Evolutionary conservation across 1,140 invertebrate species (phyloP), one percentile per base, ranked within the genome.

Genomic region (Teleopsis dalmanni): DNA sequence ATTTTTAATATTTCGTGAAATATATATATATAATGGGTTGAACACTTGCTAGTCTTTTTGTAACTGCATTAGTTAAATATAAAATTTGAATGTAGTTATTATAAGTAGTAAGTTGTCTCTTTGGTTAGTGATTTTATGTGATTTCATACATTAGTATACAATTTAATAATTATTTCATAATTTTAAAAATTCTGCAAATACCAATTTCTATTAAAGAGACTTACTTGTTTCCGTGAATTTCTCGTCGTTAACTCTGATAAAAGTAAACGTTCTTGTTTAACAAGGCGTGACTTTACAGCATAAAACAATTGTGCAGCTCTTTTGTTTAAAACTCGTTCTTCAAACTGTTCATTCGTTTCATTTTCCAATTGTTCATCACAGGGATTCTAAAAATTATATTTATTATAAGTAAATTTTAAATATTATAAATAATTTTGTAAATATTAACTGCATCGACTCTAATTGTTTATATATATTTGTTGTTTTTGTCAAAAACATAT

Each of bases 301-400:
- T 85, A 78, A 65, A 92, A 87, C 78, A 95, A 84, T 62, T 94
- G 88, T 45, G 89, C 88, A 22, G 94, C 93, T 65, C 94, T 78
- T 63, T 95, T 91, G 73, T 93, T 97, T 52, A 95, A 75, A 25
- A 96, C 89, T 41, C 91, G 79, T 72, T 97, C 92, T 70, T 96
- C 93, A 72, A 91, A 95, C 72, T 97, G 91, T 72, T 95, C 93
- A 60, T 90, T 88, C 0, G 91, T 94, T 75, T 95, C 91, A 65
- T 93, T 85, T 61, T 85, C 79, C 73, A 87, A 78, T 74, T 91
- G 82, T 63, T 93, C 88, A 42, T 92, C 89, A 64, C 76, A 72
- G 72, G 82, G 57, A 65, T 81, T 70, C 50, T 57, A 53, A 46
- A 35, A 48, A 34, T 35, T 25, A 3, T 5, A 33, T 8, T 29